phyloP scores from a whole-genome alignment of 2,888 invertebrate genomes.

The Dolomedes plantarius region DNA sequence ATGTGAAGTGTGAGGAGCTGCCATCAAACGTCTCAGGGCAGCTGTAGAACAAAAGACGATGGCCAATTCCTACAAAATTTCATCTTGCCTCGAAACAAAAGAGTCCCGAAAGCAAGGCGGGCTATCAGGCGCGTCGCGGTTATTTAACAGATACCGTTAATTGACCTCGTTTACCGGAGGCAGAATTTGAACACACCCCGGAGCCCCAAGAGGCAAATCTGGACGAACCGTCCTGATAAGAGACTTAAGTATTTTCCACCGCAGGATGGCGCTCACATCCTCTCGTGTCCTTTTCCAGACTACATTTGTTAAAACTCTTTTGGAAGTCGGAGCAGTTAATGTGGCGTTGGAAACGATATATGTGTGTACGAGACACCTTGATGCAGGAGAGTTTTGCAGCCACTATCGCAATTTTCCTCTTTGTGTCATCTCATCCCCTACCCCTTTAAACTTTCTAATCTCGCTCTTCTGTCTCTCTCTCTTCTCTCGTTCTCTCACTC shows the following conservation, averaged over 20 bases:
- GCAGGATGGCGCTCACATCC: conserved; percentile 36
- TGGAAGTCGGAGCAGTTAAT: conserved; percentile 43
- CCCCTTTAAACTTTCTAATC: neutral
- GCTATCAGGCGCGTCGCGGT: conserved; percentile 46
- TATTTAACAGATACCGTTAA: conserved; percentile 70
- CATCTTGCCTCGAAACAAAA: conserved; percentile 47
- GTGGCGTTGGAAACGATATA: conserved; percentile 61
- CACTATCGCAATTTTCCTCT: conserved; percentile 5
- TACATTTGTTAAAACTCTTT: conserved; percentile 44
- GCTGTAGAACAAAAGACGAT: neutral
- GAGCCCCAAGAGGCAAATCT: conserved; percentile 50
- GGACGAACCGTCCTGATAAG: conserved; percentile 49
- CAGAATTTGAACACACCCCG: conserved; percentile 54
- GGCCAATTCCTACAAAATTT: conserved; percentile 15
- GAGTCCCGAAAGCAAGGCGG: conserved; percentile 26
- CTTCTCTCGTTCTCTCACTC: neutral
- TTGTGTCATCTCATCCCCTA: neutral
- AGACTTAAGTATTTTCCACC: conserved; percentile 39
- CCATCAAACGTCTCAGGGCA: neutral
- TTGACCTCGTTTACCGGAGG: conserved; percentile 68
- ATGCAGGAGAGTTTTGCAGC: neutral
- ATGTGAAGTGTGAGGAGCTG: neutral
- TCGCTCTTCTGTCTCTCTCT: neutral
- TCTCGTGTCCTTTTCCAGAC: conserved; percentile 22
- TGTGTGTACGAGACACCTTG: conserved; percentile 7